These are phyloP conservation scores for Poeciliopsis paucimaculata DNA, from an alignment of 2,797 vertebrate species.

Conservation along the genomic window DNA sequence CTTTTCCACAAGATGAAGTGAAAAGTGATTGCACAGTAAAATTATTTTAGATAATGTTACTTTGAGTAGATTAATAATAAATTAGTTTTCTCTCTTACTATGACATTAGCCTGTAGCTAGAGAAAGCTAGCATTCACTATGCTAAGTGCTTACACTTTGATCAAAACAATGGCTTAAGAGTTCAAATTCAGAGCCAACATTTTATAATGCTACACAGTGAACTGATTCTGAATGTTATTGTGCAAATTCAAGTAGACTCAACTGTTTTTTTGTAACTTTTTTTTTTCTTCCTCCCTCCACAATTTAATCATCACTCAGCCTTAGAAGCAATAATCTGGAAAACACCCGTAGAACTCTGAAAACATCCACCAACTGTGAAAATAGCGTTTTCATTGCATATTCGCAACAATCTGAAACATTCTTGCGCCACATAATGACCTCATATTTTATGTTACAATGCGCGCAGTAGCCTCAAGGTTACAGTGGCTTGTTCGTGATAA, in stretches of 20 bases:
- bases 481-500: conserved; percentile 42
- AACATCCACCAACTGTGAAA: neutral
- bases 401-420: neutral
- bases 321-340: neutral
- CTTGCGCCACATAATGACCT: conserved; percentile 4
- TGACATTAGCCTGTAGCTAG: no score
- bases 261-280: neutral
- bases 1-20: neutral
- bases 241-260: neutral
- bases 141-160: neutral
- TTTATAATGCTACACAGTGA: neutral
- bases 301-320: neutral
- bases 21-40: neutral
- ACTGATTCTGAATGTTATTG: neutral
- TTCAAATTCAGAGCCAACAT: neutral
- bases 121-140: neutral
- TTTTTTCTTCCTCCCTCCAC: neutral
- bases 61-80: neutral
- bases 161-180: neutral
- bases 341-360: neutral
- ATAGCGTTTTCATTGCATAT: neutral
- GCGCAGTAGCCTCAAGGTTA: conserved; percentile 23
- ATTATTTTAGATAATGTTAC: neutral
- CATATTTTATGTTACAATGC: conserved; percentile 20
- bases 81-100: no score